Evolutionary conservation across 1,140 invertebrate species (phyloP).

Genomic region (Sitobion miscanthi): DNA sequence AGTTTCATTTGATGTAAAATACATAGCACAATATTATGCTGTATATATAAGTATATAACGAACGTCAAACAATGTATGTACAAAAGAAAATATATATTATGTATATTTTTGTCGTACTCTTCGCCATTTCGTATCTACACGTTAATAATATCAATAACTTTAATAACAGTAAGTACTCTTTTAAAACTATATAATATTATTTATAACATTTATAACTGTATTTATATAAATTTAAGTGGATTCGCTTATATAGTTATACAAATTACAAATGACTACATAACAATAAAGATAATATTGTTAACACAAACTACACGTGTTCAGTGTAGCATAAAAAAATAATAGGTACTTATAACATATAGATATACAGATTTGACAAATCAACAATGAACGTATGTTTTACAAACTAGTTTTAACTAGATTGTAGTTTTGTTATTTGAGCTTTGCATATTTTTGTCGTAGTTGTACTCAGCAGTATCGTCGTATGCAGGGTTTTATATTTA

Average conservation of each 20-base stretch:
- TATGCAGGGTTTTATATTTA: background rate
- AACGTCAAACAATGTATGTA: constrained; percentile 10
- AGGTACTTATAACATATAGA: constrained; percentile 11
- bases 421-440: constrained; percentile 21
- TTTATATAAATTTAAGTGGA: background rate
- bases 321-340: constrained; percentile 43
- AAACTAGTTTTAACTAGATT: background rate
- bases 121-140: constrained; percentile 12
- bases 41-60: background rate
- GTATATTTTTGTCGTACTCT: constrained; percentile 1
- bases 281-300: background rate
- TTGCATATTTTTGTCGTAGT: background rate
- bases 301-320: constrained; percentile 22
- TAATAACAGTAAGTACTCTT: constrained; percentile 32
- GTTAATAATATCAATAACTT: constrained; percentile 33
- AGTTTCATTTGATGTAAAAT: background rate
- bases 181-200: constrained; percentile 35
- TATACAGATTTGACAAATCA: constrained; percentile 16
- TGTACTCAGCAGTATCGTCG: background rate
- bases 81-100: constrained; percentile 27
- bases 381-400: constrained; percentile 30
- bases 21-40: background rate
- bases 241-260: background rate
- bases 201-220: constrained; percentile 13
- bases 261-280: constrained; percentile 18